Percentiles rank a stretch among this genome's conserved stretches.
Conservation (phyloP, 2,888 invertebrate species). For the Drosophila aldrichi region DNA sequence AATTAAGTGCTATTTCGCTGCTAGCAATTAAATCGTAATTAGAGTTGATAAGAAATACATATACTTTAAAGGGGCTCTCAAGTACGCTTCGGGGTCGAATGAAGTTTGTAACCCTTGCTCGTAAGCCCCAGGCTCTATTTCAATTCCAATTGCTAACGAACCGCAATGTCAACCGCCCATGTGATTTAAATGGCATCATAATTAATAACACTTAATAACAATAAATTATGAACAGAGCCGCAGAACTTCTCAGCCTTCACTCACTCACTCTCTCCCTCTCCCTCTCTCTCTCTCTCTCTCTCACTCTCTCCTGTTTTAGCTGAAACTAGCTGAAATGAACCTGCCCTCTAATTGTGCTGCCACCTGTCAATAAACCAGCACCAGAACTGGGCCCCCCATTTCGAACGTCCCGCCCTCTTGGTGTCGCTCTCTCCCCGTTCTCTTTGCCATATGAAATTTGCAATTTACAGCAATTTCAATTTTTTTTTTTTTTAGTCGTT, state of each 20-base stretch:
- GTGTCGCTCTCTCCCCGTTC: background rate
- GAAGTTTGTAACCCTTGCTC: background rate
- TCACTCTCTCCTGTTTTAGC: background rate
- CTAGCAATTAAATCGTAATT: slow-evolving; percentile 8
- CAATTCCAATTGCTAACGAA: background rate
- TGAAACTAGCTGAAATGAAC: slow-evolving; percentile 15
- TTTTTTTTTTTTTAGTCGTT: slow-evolving; percentile 38
- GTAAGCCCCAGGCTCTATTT: background rate
- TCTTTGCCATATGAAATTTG: slow-evolving; percentile 55
- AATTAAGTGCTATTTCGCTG: background rate
- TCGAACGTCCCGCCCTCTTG: background rate
- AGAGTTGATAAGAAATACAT: slow-evolving; percentile 3
- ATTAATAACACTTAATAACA: slow-evolving; percentile 77
- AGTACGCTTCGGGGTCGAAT: slow-evolving; percentile 5
- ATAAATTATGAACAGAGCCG: slow-evolving; percentile 65
- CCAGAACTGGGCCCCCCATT: background rate
- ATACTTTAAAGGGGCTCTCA: background rate
- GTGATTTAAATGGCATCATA: slow-evolving; percentile 57
- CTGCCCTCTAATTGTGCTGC: slow-evolving; percentile 13
- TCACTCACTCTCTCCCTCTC: background rate
- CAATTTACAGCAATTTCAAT: slow-evolving; percentile 56
- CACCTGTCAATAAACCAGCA: slow-evolving; percentile 50
- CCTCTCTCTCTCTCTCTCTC: background rate
- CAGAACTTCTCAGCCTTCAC: background rate
- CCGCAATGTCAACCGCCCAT: slow-evolving; percentile 32